phyloP scores from a whole-genome alignment of 2,797 vertebrate species.

The Sebastes cheni region DNA sequence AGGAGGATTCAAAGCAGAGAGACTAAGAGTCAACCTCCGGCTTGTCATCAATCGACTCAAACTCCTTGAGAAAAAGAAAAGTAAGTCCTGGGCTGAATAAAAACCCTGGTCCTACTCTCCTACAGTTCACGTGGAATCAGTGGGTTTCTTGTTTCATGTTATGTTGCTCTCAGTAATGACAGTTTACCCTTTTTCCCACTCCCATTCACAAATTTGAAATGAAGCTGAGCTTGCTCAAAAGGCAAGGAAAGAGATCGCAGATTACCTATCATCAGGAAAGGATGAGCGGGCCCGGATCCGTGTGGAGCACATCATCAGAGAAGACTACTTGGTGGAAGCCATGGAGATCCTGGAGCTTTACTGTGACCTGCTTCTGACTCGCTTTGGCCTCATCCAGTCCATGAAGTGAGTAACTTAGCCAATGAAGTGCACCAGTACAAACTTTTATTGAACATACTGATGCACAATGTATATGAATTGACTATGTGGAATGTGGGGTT shows the following conservation, averaged over 20 bases:
- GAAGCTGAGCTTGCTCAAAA: conserved; percentile 97
- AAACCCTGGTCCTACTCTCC: neutral
- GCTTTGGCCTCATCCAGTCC: conserved; percentile 96
- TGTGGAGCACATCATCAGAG: conserved; percentile 98
- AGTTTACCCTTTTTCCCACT: neutral
- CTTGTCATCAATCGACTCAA: conserved; percentile 98
- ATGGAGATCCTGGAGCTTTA: conserved; percentile 99
- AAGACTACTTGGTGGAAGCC: conserved; percentile 99
- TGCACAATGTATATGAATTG: neutral
- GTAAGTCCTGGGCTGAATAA: conserved; percentile 79
- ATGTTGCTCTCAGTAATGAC: neutral
- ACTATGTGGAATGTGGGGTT: neutral
- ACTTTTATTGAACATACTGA: neutral
- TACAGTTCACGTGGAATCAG: neutral
- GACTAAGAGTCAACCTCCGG: conserved; percentile 94
- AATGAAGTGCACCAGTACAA: neutral
- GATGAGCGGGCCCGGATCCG: conserved; percentile 97
- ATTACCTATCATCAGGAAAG: conserved; percentile 94
- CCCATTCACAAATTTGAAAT: conserved; percentile 35
- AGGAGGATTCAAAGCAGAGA: conserved; percentile 94
- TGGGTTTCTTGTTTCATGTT: neutral
- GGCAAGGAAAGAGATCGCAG: conserved; percentile 97
- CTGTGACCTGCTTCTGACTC: conserved; percentile 93
- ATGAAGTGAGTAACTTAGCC: conserved; percentile 91
- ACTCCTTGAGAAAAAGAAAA: conserved; percentile 98